These are phyloP conservation scores for Plestiodon gilberti DNA, from an alignment of 2,113 vertebrate genomes.

Conservation along the genomic window DNA sequence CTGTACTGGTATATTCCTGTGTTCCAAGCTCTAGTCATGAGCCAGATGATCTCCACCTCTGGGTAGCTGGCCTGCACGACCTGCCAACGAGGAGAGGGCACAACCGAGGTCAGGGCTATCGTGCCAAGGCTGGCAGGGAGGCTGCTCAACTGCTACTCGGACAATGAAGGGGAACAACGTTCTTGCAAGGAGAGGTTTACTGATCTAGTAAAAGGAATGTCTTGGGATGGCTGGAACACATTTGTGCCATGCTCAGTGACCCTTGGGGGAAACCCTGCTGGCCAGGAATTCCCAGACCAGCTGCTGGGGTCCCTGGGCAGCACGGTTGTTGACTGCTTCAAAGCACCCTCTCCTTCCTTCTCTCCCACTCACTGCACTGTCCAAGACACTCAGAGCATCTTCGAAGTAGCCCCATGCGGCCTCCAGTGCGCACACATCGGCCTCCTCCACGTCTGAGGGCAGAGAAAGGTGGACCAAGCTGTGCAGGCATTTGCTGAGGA, in stretches of 20 bases:
- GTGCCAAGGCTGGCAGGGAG: slow-evolving; percentile 12
- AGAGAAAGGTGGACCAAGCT: slow-evolving; percentile 88
- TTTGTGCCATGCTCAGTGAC: not conserved
- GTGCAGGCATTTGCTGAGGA: slow-evolving; percentile 85
- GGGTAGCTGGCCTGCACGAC: slow-evolving; percentile 78
- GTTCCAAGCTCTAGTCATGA: slow-evolving; percentile 93
- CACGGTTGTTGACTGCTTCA: not conserved
- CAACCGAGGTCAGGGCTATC: slow-evolving; percentile 10
- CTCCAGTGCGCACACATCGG: slow-evolving; percentile 79
- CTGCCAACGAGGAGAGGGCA: slow-evolving; percentile 27
- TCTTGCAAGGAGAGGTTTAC: not conserved
- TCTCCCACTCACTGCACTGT: slow-evolving; percentile 81
- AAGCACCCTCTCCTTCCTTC: not conserved
- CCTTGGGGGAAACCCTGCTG: not conserved
- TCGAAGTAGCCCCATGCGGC: slow-evolving; percentile 88
- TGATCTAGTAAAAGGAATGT: no score
- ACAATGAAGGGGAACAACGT: not conserved
- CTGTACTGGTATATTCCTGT: slow-evolving; percentile 86
- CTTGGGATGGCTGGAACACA: not conserved
- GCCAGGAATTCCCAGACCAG: not conserved
- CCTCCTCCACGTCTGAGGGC: slow-evolving; percentile 76
- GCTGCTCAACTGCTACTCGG: not conserved
- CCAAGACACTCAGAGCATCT: slow-evolving; percentile 83
- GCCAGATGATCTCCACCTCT: slow-evolving; percentile 88
- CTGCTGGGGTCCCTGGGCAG: not conserved